These are phyloP conservation scores for Cliona cf. orientalis DNA, from an alignment of 37 sponge, comb jelly and placozoan species.

Conservation along the genomic window DNA sequence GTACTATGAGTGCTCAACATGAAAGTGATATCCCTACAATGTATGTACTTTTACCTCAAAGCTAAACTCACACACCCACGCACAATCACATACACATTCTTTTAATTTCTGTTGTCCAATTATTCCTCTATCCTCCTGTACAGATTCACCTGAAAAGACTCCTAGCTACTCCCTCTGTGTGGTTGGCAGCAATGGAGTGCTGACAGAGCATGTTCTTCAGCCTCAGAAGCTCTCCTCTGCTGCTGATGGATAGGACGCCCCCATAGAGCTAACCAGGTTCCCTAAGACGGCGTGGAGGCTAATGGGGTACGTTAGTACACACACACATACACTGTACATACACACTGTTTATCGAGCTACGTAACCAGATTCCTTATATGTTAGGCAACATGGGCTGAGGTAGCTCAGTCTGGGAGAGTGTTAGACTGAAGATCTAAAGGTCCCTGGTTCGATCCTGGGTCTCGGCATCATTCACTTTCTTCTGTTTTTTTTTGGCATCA, in stretches of 20 bases:
- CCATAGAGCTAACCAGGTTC: constrained; percentile 53
- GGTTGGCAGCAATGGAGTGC: constrained; percentile 55
- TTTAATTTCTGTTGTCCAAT: no score
- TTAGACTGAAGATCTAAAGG: no score
- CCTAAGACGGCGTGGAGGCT: constrained; percentile 79
- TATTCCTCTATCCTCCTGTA: no score
- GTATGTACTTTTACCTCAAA: no score
- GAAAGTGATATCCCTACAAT: no score
- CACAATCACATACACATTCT: no score
- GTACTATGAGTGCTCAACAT: no score
- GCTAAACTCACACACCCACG: no score
- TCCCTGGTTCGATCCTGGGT: no score
- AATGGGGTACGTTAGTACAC: constrained; percentile 49
- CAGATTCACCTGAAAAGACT: constrained; percentile 8
- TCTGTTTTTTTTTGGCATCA: no score
- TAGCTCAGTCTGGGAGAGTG: no score
- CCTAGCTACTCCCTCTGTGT: constrained; percentile 63
- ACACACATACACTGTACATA: background rate
- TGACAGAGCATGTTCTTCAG: constrained; percentile 49
- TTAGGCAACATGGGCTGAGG: constrained; percentile 2
- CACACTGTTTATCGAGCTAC: background rate
- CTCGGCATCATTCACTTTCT: no score
- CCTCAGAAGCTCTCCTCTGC: constrained; percentile 42
- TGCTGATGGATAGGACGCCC: constrained; percentile 76
- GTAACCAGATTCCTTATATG: background rate